Conservation (phyloP, 2,888 invertebrate species). For the Synanthedon vespiformis region DNA sequence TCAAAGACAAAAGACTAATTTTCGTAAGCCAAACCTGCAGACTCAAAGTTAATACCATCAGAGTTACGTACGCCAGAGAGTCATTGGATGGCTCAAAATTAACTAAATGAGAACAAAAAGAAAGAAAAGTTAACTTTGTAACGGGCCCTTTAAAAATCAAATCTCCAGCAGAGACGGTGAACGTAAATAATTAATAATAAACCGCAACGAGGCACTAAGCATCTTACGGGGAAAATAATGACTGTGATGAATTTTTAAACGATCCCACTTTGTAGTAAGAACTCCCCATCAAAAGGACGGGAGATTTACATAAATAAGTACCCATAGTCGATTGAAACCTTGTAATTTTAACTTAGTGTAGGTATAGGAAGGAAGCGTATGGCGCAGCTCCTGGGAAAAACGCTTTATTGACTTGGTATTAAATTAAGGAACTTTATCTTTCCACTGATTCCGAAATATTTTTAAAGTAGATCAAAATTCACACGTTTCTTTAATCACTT, state of each 20-base stretch:
- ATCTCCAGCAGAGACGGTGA: constrained; percentile 19
- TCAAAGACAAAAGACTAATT: neutral
- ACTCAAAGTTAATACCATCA: neutral
- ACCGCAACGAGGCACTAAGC: constrained; percentile 20
- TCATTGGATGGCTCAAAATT: neutral
- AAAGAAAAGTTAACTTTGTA: constrained; percentile 12
- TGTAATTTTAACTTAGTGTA: no score
- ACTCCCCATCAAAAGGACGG: constrained; percentile 23
- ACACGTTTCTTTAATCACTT: no score
- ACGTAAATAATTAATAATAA: constrained; percentile 42
- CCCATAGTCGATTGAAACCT: no score
- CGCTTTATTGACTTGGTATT: no score
- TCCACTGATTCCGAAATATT: no score
- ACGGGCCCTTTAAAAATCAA: constrained; percentile 30
- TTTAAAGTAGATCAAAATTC: no score
- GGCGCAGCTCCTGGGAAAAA: no score
- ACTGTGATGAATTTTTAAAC: constrained; percentile 35
- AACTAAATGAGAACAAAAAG: neutral
- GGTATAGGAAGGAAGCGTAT: no score
- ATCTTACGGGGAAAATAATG: constrained; percentile 27
- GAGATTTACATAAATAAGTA: constrained; percentile 3
- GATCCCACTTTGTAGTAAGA: constrained; percentile 25
- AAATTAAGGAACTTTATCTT: no score
- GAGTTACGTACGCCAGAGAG: neutral
- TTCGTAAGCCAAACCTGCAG: neutral